Percentiles rank a stretch among this genome's conserved stretches.
These are phyloP conservation scores for Semnornis frantzii DNA, from an alignment of 2,113 vertebrate species.

Conservation along the genomic window DNA sequence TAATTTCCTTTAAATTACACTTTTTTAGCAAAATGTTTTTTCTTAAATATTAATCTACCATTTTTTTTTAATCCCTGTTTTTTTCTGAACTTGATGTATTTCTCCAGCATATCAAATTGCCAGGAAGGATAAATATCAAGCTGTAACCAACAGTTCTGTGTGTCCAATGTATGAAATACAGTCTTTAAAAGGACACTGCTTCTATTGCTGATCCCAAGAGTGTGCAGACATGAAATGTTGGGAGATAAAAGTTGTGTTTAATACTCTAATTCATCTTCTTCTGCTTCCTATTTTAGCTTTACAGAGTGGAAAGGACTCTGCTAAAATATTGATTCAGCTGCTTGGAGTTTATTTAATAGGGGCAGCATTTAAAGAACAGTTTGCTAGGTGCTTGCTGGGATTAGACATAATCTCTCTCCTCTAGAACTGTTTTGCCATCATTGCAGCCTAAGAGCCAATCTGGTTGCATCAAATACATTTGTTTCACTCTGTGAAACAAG, in stretches of 20 bases:
- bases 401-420: conserved; percentile 64
- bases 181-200: background rate
- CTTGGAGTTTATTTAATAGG: conserved; percentile 39
- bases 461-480: conserved; percentile 30
- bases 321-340: conserved; percentile 20
- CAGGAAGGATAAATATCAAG: background rate
- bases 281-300: background rate
- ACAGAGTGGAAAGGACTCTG: background rate
- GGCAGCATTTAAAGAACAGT: background rate
- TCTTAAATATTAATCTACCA: background rate
- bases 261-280: background rate
- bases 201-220: background rate
- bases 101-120: background rate
- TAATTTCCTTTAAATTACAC: background rate
- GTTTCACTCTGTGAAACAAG: conserved; percentile 12
- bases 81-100: background rate
- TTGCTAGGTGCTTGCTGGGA: conserved; percentile 28
- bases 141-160: background rate
- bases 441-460: conserved; percentile 10
- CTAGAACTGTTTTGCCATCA: conserved; percentile 50
- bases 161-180: background rate
- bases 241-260: background rate
- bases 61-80: background rate
- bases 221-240: background rate
- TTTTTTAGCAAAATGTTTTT: background rate